phyloP scores from a whole-genome alignment of 2,113 vertebrate genomes.

The Cyphomyrus discorhynchus region DNA sequence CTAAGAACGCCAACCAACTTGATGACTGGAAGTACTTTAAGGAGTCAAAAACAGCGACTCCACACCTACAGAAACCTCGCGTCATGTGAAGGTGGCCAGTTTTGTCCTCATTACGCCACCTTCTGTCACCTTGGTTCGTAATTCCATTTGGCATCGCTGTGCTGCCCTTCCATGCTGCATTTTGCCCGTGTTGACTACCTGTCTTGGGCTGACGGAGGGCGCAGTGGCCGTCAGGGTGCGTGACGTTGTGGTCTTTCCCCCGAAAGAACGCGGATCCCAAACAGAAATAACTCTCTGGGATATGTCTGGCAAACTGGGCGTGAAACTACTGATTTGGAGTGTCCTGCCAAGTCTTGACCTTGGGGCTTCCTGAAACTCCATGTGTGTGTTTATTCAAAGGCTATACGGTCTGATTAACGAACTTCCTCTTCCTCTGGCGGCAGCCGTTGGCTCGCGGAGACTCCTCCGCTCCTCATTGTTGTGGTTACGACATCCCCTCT shows the following conservation, averaged over 20 bases:
- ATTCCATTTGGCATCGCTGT: neutral
- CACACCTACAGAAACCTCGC: neutral
- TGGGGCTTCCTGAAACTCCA: constrained; percentile 23
- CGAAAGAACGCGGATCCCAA: neutral
- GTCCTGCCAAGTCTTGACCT: constrained; percentile 26
- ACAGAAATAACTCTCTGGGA: constrained; percentile 27
- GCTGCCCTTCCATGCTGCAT: neutral
- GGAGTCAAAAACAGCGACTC: neutral
- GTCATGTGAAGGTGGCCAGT: neutral
- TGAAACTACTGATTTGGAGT: constrained; percentile 22
- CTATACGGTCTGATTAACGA: neutral
- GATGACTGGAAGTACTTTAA: neutral
- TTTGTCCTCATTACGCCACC: neutral
- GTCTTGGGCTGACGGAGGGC: neutral
- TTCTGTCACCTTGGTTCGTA: neutral
- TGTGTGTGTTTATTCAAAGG: neutral
- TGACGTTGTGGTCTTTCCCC: neutral
- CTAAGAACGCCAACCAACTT: neutral
- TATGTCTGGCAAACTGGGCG: constrained; percentile 14
- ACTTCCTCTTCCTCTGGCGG: neutral
- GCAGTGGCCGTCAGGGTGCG: neutral
- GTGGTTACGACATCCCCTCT: neutral
- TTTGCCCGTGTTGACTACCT: neutral
- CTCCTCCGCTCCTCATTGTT: neutral
- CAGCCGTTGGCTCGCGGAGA: neutral